Evolutionary conservation across 2,888 invertebrate genomes (phyloP), one percentile per base, ranked within the genome.

Genomic region (Folsomia candida): DNA sequence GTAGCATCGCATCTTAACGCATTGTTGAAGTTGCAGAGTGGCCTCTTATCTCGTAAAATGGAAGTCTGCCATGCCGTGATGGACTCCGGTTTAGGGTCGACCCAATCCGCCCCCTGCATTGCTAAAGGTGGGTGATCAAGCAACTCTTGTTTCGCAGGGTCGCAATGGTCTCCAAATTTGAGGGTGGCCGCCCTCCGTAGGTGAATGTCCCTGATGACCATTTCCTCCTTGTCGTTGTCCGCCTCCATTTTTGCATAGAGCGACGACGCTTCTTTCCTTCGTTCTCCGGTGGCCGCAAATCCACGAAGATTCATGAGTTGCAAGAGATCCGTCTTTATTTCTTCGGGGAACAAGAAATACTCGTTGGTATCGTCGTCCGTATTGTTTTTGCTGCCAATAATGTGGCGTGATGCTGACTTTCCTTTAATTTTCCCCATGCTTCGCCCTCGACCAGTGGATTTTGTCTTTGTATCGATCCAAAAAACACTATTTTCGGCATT

Each of bases 61-160:
- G 67, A 67, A 0, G 59, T 22, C 37, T 72, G 72, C 72, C 72
- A 72, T 11, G 61, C 59, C 25, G 63, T 67, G 4, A 72, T 69
- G n/a, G 58, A 62, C 58, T 67, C 67, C 1, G 72, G 64, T 24
- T 22, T 51, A 11, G 72, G 72, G 18, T 72, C 67, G 11, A 67
- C 57, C 72, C 67, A 70, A 14, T 57, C 51, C 14, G 27, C 57
- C 9, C 54, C 47, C 1, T 20, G 1, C 20, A 47, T 20, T 59
- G 69, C 69, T 6, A 69, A 47, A 1, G 72, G 72, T 2, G 72
- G 72, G 25, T 69, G 69, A 47, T 72, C 72, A 29, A 72, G 26
- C 22, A 67, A 63, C 2, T 62, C 29, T 67, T 72, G 72, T 0
- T 28, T 63, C 25, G 69, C 51, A 0, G 69, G 64, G 2, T 67